A percentile compares a stretch with the other conserved stretches of the same genome.
Evolutionary conservation across 2,888 invertebrate species (phyloP).

Genomic region (Lottia scabra): DNA sequence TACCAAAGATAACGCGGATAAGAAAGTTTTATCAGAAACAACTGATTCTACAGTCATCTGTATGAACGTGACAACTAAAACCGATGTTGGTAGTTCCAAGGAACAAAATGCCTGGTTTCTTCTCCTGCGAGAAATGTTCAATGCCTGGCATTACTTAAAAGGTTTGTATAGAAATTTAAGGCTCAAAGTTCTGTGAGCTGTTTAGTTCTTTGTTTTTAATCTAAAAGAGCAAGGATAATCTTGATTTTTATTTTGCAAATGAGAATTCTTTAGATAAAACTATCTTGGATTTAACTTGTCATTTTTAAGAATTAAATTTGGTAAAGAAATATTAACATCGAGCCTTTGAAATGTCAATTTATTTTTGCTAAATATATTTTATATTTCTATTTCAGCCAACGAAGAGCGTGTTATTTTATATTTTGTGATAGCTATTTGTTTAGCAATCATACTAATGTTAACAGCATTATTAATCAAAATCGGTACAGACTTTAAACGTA

Average conservation of each 20-base stretch:
- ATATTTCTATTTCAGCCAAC: slow-evolving; percentile 48
- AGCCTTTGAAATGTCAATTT: background rate
- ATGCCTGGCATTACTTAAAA: slow-evolving; percentile 5
- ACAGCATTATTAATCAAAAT: slow-evolving; percentile 54
- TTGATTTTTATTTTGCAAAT: too few species aligned
- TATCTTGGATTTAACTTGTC: too few species aligned
- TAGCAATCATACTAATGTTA: slow-evolving; percentile 54
- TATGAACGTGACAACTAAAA: slow-evolving; percentile 1
- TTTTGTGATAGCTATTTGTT: slow-evolving; percentile 55
- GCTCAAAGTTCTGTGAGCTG: too few species aligned
- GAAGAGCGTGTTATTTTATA: slow-evolving; percentile 59
- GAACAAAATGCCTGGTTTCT: background rate
- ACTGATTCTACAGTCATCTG: slow-evolving; percentile 7
- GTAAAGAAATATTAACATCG: too few species aligned
- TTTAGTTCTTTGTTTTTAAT: too few species aligned
- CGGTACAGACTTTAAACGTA: slow-evolving; percentile 47
- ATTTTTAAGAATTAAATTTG: too few species aligned
- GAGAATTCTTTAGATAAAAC: too few species aligned
- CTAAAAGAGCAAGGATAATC: too few species aligned
- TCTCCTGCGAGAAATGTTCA: background rate
- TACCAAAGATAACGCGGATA: background rate
- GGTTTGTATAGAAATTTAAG: background rate
- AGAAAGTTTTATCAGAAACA: background rate
- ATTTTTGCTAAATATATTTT: background rate
- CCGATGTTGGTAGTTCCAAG: background rate